phyloP scores from a whole-genome alignment of 2,113 vertebrate genomes.

The Thamnophis sirtalis region DNA sequence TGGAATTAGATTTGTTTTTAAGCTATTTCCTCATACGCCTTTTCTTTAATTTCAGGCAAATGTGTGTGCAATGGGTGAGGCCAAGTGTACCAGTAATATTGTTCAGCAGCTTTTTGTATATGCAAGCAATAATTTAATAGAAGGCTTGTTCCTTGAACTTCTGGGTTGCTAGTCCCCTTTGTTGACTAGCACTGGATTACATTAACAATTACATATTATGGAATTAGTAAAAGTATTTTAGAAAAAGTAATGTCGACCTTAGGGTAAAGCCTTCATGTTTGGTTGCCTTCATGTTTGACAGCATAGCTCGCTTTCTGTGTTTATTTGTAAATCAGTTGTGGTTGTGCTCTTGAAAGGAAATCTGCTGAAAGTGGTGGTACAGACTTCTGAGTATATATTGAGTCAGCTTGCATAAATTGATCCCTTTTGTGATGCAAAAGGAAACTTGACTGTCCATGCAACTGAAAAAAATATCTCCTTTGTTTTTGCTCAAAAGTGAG shows the following conservation, averaged over 20 bases:
- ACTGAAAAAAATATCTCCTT: not conserved
- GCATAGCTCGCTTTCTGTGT: not conserved
- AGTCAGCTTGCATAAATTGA: not conserved
- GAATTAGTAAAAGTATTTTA: not conserved
- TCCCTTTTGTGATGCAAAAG: not conserved
- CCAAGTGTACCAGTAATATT: not conserved
- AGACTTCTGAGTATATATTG: not conserved
- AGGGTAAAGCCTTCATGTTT: not conserved
- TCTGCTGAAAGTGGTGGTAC: not conserved
- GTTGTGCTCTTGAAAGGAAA: not conserved
- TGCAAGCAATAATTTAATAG: not conserved
- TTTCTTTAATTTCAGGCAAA: not conserved
- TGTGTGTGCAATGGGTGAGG: not conserved
- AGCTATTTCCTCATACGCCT: fast-evolving
- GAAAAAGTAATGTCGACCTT: not conserved
- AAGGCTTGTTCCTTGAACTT: not conserved
- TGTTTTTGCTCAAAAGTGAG: not conserved
- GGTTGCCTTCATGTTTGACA: not conserved
- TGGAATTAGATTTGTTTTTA: conserved; percentile 8
- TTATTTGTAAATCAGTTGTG: not conserved
- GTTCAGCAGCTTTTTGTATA: conserved; percentile 28
- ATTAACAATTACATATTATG: not conserved
- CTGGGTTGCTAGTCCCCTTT: not conserved
- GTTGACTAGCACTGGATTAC: not conserved
- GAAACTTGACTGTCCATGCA: not conserved